Percentiles rank a stretch among this genome's conserved stretches.
Conservation (phyloP, 2,888 invertebrate species). For the Reticulitermes lucifugus region DNA sequence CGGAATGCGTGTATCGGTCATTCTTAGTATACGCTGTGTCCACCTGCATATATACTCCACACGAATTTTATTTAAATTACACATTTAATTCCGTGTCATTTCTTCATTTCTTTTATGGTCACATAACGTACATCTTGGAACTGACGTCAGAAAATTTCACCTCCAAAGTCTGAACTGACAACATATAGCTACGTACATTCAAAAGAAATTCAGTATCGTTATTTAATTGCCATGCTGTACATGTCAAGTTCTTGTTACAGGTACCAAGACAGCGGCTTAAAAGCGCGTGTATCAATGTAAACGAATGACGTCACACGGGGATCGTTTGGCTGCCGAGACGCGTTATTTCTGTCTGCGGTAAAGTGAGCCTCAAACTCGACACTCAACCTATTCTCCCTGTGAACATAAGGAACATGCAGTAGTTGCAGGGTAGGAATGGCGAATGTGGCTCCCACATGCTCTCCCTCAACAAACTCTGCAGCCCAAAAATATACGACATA, state of each 20-base stretch:
- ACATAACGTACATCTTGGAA: too few species aligned
- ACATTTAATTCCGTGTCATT: too few species aligned
- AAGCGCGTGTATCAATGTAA: not conserved
- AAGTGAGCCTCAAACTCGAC: not conserved
- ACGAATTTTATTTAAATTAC: too few species aligned
- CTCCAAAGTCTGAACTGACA: too few species aligned
- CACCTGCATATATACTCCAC: too few species aligned
- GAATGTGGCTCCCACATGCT: slow-evolving; percentile 16
- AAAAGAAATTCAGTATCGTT: too few species aligned
- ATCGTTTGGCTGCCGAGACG: not conserved
- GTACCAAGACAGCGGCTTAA: not conserved
- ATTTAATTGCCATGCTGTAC: too few species aligned
- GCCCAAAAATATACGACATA: slow-evolving; percentile 8
- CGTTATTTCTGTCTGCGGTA: slow-evolving; percentile 14
- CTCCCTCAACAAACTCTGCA: not conserved
- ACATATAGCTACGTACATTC: too few species aligned
- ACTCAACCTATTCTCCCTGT: not conserved
- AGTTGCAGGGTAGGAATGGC: not conserved
- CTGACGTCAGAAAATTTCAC: too few species aligned
- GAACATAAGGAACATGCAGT: not conserved
- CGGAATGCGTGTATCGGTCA: too few species aligned
- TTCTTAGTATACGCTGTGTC: too few species aligned
- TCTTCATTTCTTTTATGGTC: too few species aligned
- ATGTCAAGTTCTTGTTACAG: not conserved
- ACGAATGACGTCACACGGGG: not conserved